These are phyloP conservation scores for Triplophysa bombifrons DNA, from an alignment of 2,797 vertebrate genomes.

Conservation along the genomic window DNA sequence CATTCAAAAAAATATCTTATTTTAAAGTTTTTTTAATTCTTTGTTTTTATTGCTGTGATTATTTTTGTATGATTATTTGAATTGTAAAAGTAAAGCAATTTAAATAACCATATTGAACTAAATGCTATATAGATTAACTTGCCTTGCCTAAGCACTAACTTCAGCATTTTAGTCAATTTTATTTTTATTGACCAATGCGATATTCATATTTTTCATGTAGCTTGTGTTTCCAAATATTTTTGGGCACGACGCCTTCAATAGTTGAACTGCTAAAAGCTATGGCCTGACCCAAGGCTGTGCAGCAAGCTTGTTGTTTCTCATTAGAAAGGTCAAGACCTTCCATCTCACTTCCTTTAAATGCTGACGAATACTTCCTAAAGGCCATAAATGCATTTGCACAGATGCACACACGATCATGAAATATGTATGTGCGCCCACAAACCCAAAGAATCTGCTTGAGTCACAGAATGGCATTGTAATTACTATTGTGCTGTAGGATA, in stretches of 20 bases:
- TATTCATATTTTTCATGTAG: neutral
- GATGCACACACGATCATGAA: slow-evolving; percentile 3
- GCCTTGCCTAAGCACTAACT: no score
- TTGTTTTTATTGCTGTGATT: no score
- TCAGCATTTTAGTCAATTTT: neutral
- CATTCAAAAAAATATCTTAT: no score
- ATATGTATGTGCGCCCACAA: slow-evolving; percentile 29
- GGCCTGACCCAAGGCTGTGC: neutral
- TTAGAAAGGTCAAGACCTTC: slow-evolving; percentile 7
- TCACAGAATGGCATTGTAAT: neutral
- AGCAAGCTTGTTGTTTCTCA: slow-evolving; percentile 47
- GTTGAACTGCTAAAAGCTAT: slow-evolving; percentile 3
- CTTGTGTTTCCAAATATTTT: slow-evolving; percentile 17
- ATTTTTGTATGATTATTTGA: no score
- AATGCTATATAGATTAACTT: no score
- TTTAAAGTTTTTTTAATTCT: no score
- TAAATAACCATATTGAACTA: no score
- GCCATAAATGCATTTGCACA: neutral
- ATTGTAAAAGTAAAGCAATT: no score
- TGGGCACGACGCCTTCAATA: neutral
- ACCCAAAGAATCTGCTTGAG: neutral
- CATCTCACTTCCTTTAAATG: slow-evolving; percentile 50
- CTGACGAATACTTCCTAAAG: slow-evolving; percentile 57
- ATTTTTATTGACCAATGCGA: neutral
- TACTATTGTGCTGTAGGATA: neutral